Percentiles rank a stretch among this genome's conserved stretches.
phyloP scores from a whole-genome alignment of 64 coral and sea anemone genomes.

The Trachythela sp. region DNA sequence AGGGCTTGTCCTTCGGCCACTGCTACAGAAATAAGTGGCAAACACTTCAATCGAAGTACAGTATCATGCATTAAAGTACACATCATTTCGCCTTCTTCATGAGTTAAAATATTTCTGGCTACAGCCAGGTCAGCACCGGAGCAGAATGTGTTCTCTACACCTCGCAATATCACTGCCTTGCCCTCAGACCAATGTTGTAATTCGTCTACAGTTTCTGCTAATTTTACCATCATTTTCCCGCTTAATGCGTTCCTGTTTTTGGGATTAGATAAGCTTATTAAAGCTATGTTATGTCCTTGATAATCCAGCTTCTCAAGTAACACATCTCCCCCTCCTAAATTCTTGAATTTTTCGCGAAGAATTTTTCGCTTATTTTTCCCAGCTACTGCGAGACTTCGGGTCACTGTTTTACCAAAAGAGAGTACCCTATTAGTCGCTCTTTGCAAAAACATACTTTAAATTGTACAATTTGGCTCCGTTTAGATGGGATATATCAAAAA shows the following conservation, averaged over 20 bases:
- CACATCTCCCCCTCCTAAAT: constrained; percentile 57
- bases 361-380: background rate
- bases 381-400: background rate
- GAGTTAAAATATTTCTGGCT: constrained; percentile 63
- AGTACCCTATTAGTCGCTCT: background rate
- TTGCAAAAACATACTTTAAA: background rate
- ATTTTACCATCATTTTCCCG: constrained; percentile 28
- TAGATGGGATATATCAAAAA: no score
- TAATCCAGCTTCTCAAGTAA: constrained; percentile 28
- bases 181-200: constrained; percentile 75
- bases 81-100: constrained; percentile 72
- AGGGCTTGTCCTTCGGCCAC: constrained; percentile 73
- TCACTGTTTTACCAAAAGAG: background rate
- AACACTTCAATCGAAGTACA: constrained; percentile 49
- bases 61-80: constrained; percentile 88
- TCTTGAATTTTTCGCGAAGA: constrained; percentile 50
- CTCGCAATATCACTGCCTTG: constrained; percentile 69
- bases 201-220: constrained; percentile 32
- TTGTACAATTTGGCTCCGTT: background rate
- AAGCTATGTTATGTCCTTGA: constrained; percentile 33
- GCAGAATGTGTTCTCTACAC: constrained; percentile 61
- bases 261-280: constrained; percentile 65
- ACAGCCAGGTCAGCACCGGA: constrained; percentile 85
- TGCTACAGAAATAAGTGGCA: constrained; percentile 70
- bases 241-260: constrained; percentile 72